phyloP scores from a whole-genome alignment of 2,797 vertebrate species.

The Crocodylus rhombifer region DNA sequence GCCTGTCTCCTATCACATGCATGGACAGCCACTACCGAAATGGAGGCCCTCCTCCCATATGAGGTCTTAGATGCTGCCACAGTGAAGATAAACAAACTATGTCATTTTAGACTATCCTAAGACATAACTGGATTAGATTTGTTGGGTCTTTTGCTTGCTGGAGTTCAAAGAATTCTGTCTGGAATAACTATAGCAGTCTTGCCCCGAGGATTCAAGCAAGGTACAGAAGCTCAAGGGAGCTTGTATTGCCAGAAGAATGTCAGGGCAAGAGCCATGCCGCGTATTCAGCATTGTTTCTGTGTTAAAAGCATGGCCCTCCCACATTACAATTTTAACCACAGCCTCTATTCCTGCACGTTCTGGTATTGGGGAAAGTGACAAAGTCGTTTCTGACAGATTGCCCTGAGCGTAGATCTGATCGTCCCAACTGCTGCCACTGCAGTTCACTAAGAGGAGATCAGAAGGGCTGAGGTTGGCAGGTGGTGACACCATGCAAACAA shows the following conservation, averaged over 20 bases:
- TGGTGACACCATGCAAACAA: constrained; percentile 47
- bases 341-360: constrained; percentile 1
- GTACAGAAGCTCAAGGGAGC: constrained; percentile 8
- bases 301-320: not conserved
- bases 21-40: not conserved
- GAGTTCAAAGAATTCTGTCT: not conserved
- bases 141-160: not conserved
- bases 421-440: constrained; percentile 37
- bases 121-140: not conserved
- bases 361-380: constrained; percentile 38
- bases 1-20: not conserved
- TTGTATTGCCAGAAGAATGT: accelerated
- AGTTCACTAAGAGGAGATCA: constrained; percentile 64
- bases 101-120: not conserved
- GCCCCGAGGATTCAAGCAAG: constrained; percentile 41
- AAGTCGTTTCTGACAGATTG: constrained; percentile 67
- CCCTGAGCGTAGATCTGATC: constrained; percentile 48
- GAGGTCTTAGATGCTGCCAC: accelerated
- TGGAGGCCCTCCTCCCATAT: not conserved
- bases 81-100: not conserved
- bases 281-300: not conserved
- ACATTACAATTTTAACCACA: constrained; percentile 12
- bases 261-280: accelerated
- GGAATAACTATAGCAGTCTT: not conserved
- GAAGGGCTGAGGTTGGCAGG: constrained; percentile 52